Conservation (phyloP, 2,113 vertebrate genomes). For the Lepisosteus oculatus region DNA sequence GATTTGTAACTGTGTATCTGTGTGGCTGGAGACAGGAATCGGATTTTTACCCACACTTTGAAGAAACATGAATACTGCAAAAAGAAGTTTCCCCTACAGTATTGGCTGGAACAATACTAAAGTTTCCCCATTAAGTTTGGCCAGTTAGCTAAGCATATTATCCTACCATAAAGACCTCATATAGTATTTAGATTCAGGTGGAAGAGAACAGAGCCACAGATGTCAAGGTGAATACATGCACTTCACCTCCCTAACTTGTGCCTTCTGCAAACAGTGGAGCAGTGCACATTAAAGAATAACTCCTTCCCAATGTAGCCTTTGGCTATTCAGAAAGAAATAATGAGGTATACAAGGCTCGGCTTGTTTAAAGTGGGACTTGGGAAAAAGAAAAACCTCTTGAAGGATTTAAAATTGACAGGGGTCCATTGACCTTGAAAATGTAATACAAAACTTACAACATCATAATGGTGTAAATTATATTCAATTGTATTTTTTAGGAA, state of each 20-base stretch:
- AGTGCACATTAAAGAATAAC: background rate
- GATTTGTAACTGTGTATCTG: too few species aligned
- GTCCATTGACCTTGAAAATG: background rate
- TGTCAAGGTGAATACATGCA: background rate
- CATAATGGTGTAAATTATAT: background rate
- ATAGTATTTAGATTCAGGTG: too few species aligned
- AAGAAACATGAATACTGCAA: too few species aligned
- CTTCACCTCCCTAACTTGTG: background rate
- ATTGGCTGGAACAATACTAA: too few species aligned
- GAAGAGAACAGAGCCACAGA: too few species aligned
- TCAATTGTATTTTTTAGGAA: too few species aligned
- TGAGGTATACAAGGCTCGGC: background rate
- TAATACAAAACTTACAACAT: background rate
- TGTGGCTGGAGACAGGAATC: too few species aligned
- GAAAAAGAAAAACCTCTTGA: background rate
- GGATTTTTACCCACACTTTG: too few species aligned
- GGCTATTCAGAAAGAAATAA: conserved; percentile 3
- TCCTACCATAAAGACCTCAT: too few species aligned
- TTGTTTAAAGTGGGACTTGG: background rate
- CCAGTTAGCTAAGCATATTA: too few species aligned
- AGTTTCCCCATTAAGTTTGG: too few species aligned
- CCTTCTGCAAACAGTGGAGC: background rate
- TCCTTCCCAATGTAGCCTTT: background rate
- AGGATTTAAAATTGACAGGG: background rate
- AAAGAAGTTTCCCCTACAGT: too few species aligned